Conservation (phyloP, 2,888 invertebrate genomes). For the Gymnocheta viridis region DNA sequence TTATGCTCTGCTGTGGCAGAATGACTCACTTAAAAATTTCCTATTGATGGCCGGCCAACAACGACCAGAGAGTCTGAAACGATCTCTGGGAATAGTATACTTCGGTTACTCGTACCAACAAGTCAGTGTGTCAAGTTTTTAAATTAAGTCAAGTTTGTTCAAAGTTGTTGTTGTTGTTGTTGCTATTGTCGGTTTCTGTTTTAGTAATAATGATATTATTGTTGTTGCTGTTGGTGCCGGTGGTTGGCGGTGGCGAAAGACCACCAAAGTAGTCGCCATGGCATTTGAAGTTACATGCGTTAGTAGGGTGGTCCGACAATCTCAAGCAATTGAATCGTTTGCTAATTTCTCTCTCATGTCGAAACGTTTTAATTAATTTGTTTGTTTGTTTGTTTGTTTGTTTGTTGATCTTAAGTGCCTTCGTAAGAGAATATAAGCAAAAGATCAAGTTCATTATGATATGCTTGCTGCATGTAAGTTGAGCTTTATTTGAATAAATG, state of each 20-base stretch:
- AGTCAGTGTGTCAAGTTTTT: slow-evolving; percentile 67
- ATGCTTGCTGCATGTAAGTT: background rate
- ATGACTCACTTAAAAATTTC: slow-evolving; percentile 53
- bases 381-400: too few species aligned
- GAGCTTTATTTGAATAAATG: slow-evolving; percentile 31
- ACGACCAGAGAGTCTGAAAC: slow-evolving; percentile 4
- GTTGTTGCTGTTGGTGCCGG: slow-evolving; percentile 19
- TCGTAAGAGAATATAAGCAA: background rate
- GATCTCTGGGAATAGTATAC: slow-evolving; percentile 41
- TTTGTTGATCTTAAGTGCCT: background rate
- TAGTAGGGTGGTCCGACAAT: slow-evolving; percentile 66
- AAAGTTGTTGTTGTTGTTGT: slow-evolving; percentile 47
- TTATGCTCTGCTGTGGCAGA: background rate
- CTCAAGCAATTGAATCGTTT: slow-evolving; percentile 17
- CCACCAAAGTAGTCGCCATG: slow-evolving; percentile 69
- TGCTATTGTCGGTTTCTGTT: slow-evolving; percentile 44
- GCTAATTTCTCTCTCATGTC: slow-evolving; percentile 61
- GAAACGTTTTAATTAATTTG: slow-evolving; percentile 39
- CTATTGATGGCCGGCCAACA: background rate
- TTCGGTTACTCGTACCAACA: slow-evolving; percentile 14
- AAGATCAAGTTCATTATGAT: slow-evolving; percentile 1
- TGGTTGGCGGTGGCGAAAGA: slow-evolving; percentile 64
- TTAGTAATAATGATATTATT: slow-evolving; percentile 59
- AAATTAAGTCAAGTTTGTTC: slow-evolving; percentile 58
- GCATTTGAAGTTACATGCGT: slow-evolving; percentile 68